A percentile compares a stretch with the other conserved stretches of the same genome.
Evolutionary conservation across 2,888 invertebrate genomes (phyloP).

Genomic region (Catocala fraxini): DNA sequence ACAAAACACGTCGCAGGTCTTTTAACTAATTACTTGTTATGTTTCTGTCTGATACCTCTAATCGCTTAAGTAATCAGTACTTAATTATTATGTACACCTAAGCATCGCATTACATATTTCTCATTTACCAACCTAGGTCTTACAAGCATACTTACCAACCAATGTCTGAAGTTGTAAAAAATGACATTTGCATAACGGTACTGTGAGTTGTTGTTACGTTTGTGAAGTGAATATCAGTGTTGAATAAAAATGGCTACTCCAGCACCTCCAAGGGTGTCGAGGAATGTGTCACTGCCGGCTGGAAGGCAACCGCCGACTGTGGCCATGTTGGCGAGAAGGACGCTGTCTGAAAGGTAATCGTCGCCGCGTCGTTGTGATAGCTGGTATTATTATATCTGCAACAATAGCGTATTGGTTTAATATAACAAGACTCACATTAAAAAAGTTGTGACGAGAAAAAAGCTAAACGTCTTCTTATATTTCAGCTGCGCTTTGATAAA

Average conservation of each 20-base stretch:
- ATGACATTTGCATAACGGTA: slow-evolving; percentile 12
- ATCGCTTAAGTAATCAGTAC: not conserved
- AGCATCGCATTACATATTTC: not conserved
- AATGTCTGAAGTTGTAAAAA: slow-evolving; percentile 3
- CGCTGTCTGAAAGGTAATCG: slow-evolving; percentile 81
- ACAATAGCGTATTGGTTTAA: too few relatives aligned
- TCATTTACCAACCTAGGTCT: slow-evolving; percentile 1
- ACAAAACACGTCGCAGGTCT: not conserved
- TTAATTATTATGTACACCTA: not conserved
- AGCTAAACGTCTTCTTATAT: too few relatives aligned
- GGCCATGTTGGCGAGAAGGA: slow-evolving; percentile 73
- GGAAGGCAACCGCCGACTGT: slow-evolving; percentile 80
- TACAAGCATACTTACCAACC: too few relatives aligned
- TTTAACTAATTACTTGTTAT: not conserved
- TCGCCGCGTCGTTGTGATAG: slow-evolving; percentile 1
- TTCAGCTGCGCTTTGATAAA: too few relatives aligned
- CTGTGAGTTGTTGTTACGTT: not conserved
- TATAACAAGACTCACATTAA: too few relatives aligned
- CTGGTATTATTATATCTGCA: too few relatives aligned
- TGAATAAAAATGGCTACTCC: slow-evolving; percentile 66
- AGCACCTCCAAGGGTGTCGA: slow-evolving; percentile 77
- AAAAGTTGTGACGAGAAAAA: too few relatives aligned
- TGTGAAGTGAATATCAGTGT: slow-evolving; percentile 12
- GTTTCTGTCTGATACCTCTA: slow-evolving; percentile 6
- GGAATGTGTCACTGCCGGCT: slow-evolving; percentile 83